phyloP scores from a whole-genome alignment of 2,113 vertebrate genomes.

The Callospermophilus lateralis region DNA sequence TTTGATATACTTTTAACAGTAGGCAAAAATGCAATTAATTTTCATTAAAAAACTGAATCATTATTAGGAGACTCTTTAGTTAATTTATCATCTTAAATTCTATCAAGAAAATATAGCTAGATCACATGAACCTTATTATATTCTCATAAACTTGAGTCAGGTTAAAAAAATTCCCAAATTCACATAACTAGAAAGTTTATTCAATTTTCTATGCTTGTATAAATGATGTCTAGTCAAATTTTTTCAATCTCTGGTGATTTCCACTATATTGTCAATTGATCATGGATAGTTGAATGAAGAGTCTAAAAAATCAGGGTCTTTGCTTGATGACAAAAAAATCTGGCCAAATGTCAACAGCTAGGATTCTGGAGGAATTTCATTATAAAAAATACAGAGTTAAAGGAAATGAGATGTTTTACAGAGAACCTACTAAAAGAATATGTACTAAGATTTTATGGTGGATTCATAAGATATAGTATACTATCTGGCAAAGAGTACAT shows the following conservation, averaged over 20 bases:
- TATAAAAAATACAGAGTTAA: neutral
- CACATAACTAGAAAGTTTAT: neutral
- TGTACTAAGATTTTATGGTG: neutral
- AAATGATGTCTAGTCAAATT: neutral
- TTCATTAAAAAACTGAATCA: slow-evolving; percentile 23
- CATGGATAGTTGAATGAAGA: neutral
- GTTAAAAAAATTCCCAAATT: neutral
- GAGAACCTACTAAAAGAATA: neutral
- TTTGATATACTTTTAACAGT: neutral
- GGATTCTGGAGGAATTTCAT: neutral
- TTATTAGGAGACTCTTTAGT: neutral
- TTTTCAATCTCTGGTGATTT: neutral
- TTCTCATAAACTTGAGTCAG: neutral
- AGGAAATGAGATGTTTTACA: neutral
- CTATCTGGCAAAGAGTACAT: neutral
- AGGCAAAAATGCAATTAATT: neutral
- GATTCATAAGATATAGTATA: neutral
- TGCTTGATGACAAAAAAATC: neutral
- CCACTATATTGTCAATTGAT: neutral
- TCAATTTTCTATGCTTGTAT: neutral
- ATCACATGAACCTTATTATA: neutral
- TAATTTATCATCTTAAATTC: neutral
- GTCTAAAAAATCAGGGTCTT: neutral
- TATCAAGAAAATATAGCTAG: neutral
- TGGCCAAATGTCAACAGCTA: neutral